Conservation (phyloP, 2,113 vertebrate species). For the Perccottus glenii region DNA sequence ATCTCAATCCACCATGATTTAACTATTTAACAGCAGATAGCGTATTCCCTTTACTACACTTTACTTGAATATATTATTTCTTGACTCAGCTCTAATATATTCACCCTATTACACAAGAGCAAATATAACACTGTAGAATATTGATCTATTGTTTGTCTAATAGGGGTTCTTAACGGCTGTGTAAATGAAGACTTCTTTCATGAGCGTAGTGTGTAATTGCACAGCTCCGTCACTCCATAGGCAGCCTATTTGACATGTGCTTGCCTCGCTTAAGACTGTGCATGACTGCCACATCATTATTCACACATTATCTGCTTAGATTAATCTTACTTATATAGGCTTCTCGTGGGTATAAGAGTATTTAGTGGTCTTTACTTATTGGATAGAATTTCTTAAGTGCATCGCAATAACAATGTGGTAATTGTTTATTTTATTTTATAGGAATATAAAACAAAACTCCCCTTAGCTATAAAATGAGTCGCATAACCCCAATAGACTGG, state of each 20-base stretch:
- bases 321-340: neutral
- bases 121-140: conserved; percentile 7
- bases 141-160: conserved; percentile 34
- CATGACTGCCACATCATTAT: conserved; percentile 12
- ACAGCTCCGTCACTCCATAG: conserved; percentile 28
- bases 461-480: neutral
- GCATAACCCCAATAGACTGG: neutral
- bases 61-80: conserved; percentile 19
- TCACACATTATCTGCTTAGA: conserved; percentile 16
- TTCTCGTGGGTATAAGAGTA: conserved; percentile 3
- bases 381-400: neutral
- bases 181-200: conserved; percentile 47
- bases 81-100: conserved; percentile 1
- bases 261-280: neutral
- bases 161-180: conserved; percentile 14
- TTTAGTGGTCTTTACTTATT: conserved; percentile 1
- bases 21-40: neutral
- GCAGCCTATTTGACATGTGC: conserved; percentile 22
- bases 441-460: neutral
- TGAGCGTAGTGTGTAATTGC: conserved; percentile 30
- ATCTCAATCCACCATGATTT: neutral
- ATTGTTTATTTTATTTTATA: neutral
- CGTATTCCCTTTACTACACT: neutral
- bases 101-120: neutral
- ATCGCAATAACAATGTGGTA: neutral